phyloP scores from a whole-genome alignment of 2,113 vertebrate species.

The Chaetodon trifascialis region DNA sequence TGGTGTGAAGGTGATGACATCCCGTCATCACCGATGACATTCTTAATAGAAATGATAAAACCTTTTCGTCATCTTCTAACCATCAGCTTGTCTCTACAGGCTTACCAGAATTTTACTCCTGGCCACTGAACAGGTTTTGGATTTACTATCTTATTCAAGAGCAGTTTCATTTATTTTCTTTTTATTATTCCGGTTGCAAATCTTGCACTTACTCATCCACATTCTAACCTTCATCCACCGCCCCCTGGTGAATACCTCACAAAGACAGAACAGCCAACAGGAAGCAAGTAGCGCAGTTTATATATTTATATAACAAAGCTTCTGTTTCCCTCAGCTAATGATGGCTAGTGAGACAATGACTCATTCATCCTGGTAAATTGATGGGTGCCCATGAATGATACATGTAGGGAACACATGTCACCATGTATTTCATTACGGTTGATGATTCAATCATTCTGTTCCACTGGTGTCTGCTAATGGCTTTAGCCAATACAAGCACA shows the following conservation, averaged over 20 bases:
- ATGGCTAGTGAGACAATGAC: neutral
- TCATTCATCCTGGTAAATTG: neutral
- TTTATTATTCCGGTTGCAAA: no score
- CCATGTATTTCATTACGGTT: neutral
- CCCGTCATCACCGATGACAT: slow-evolving; percentile 52
- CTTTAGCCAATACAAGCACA: neutral
- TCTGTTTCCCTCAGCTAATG: slow-evolving; percentile 2
- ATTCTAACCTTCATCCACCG: slow-evolving; percentile 5
- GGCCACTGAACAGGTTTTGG: slow-evolving; percentile 4
- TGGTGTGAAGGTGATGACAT: slow-evolving; percentile 65
- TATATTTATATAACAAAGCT: slow-evolving; percentile 12
- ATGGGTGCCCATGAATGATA: slow-evolving; percentile 12
- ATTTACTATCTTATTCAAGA: slow-evolving; percentile 27
- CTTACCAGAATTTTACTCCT: slow-evolving; percentile 18
- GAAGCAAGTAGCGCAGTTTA: neutral
- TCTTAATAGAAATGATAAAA: slow-evolving; percentile 60
- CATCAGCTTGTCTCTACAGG: slow-evolving; percentile 28
- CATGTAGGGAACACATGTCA: neutral
- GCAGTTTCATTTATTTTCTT: neutral
- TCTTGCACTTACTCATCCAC: neutral
- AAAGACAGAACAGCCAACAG: slow-evolving; percentile 9
- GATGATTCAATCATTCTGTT: slow-evolving; percentile 2
- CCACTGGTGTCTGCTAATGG: neutral
- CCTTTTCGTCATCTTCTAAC: slow-evolving; percentile 62
- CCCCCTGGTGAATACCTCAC: neutral